Conservation (phyloP, 2,797 vertebrate species). For the Helarctos malayanus region DNA sequence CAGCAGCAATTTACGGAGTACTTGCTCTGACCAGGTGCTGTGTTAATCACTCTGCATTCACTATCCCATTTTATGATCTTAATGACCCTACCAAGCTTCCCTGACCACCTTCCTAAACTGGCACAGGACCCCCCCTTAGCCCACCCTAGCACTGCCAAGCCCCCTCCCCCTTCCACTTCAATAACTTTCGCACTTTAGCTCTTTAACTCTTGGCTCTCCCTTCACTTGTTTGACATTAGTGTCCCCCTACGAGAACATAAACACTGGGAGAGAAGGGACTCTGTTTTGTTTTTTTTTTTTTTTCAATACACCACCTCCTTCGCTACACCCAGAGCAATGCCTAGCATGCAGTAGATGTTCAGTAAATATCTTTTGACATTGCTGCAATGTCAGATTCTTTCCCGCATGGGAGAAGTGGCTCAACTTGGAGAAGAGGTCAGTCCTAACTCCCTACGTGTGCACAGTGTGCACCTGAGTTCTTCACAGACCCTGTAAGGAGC, state of each 20-base stretch:
- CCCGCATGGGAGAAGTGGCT: not conserved
- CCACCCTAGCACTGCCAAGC: not conserved
- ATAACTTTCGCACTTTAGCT: not conserved
- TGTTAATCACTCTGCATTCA: not conserved
- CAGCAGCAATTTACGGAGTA: constrained; percentile 31
- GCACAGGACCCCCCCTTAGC: no score
- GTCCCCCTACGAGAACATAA: not conserved
- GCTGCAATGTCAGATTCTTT: not conserved
- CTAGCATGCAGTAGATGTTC: not conserved
- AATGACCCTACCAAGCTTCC: not conserved
- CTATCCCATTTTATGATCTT: not conserved
- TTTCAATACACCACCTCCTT: not conserved
- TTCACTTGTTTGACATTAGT: not conserved
- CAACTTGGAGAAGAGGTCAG: not conserved
- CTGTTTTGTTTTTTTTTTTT: not conserved
- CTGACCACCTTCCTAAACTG: not conserved
- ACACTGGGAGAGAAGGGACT: not conserved
- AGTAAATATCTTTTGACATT: not conserved
- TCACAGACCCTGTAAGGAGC: not conserved
- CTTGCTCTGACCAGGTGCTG: not conserved
- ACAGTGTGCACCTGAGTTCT: not conserved
- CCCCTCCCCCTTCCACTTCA: no score
- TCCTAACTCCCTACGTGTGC: fast-evolving
- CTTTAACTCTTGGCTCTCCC: not conserved
- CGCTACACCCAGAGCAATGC: not conserved